These are phyloP conservation scores for Cabera pusaria DNA, from an alignment of 2,888 invertebrate species.

Conservation along the genomic window DNA sequence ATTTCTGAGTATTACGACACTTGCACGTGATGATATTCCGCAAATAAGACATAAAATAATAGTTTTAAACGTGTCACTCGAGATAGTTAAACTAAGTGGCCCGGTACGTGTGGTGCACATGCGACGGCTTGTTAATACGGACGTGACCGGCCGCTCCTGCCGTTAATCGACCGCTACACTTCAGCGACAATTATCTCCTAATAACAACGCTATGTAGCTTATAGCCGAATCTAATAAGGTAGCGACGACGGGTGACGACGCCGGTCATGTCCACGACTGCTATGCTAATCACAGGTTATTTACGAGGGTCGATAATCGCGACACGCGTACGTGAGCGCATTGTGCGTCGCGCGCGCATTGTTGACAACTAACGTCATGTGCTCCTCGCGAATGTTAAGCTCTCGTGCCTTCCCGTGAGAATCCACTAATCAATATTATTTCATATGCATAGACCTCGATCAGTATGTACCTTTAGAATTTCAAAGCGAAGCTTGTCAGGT, in stretches of 20 bases:
- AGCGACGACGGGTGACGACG: constrained; percentile 48
- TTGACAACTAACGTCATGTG: constrained; percentile 32
- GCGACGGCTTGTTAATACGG: constrained; percentile 60
- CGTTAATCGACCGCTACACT: constrained; percentile 79
- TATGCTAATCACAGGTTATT: constrained; percentile 79
- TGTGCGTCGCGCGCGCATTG: constrained; percentile 55
- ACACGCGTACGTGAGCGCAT: constrained; percentile 76
- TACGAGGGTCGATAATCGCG: constrained; percentile 79
- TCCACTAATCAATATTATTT: constrained; percentile 49
- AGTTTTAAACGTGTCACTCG: constrained; percentile 30
- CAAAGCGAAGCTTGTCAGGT: too few species aligned
- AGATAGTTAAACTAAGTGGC: constrained; percentile 36
- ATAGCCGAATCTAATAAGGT: constrained; percentile 72
- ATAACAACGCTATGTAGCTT: constrained; percentile 67
- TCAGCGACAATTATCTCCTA: constrained; percentile 75
- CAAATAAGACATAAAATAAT: constrained; percentile 30
- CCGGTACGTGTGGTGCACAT: constrained; percentile 39
- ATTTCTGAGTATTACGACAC: constrained; percentile 31
- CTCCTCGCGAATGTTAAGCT: constrained; percentile 38
- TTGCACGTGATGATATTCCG: constrained; percentile 20
- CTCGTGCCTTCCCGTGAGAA: constrained; percentile 55
- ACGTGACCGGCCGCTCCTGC: constrained; percentile 51
- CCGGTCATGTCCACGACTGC: constrained; percentile 67
- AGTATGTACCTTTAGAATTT: constrained; percentile 41
- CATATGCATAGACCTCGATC: constrained; percentile 39